Evolutionary conservation across 1,140 invertebrate species (phyloP), one percentile per base, ranked within the genome.

Genomic region (Araneus ventricosus): DNA sequence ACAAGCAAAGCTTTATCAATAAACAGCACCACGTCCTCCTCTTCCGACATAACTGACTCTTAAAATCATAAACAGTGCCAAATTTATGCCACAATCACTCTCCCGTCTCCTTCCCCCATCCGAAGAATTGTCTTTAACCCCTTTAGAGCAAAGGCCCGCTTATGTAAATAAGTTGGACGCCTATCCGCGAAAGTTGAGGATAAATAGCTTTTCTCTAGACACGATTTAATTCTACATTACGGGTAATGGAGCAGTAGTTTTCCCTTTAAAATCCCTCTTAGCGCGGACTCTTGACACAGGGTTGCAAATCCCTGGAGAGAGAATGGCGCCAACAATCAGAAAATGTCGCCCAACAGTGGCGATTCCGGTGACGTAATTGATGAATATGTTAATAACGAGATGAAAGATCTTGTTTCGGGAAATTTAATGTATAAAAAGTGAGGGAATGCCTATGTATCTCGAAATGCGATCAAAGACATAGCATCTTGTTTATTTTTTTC

Each of bases 221-320:
- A 89, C 67, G 67, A 22, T 59, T 79, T 59, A 79, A 79, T 89
- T 79, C 45, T 79, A 34, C 88, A 79, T 79, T 52, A 79, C 20
- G 67, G 88, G 70, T 79, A 89, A 89, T 89, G 88, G 88, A 57
- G 67, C 88, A 79, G 70, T 79, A 30, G 39, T 79, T 79, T 75
- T 45, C 63, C 87, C 63, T 88, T 70, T 70, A 88, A 88, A 88
- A 45, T 88, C 63, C 63, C 87, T 45, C 87, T 75, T 75, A 70
- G 63, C 67, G 67, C 67, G 67, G 41, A 79, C 41, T 75, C 59
- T 88, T 52, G 45, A 89, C 41, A 41, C 70, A 89, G 67, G 67
- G 70, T 89, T 89, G 45, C 45, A 88, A 70, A 8, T 45, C 37
- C 14, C 8, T n/a, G 17, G 2, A 45, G 37, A 30, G 59, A 67